A percentile compares a stretch with the other conserved stretches of the same genome.
These are phyloP conservation scores for Lepisosteus osseus DNA, from an alignment of 2,113 vertebrate genomes.

Conservation along the genomic window DNA sequence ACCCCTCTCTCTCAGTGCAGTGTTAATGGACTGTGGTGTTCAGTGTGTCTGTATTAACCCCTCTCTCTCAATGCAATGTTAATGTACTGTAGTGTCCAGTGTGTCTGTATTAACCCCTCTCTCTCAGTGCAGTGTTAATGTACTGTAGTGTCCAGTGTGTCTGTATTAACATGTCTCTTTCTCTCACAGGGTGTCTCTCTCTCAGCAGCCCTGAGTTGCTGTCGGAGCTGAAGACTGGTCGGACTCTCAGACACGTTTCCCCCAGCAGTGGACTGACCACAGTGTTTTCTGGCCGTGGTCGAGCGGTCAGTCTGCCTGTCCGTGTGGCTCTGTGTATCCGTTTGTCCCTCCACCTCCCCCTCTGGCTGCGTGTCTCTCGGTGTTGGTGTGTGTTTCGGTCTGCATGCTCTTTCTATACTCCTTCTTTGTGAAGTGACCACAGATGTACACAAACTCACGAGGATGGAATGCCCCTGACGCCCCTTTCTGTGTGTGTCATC, in stretches of 20 bases:
- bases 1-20: not conserved
- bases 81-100: too few species aligned
- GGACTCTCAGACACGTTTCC: constrained; percentile 29
- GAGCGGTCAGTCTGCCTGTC: constrained; percentile 1
- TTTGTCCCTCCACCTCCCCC: not conserved
- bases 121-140: too few species aligned
- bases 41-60: too few species aligned
- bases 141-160: too few species aligned
- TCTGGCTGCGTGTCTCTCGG: not conserved
- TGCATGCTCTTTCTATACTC: not conserved
- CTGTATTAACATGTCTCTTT: not conserved
- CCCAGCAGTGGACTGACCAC: constrained; percentile 23
- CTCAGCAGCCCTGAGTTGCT: constrained; percentile 40
- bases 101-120: too few species aligned
- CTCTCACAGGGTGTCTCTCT: constrained; percentile 10
- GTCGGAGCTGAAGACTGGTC: constrained; percentile 31
- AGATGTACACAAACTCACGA: too few species aligned
- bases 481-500: too few species aligned
- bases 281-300: constrained; percentile 37
- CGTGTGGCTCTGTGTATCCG: not conserved
- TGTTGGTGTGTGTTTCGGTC: not conserved
- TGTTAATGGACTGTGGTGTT: too few species aligned
- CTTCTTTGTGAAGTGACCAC: too few species aligned
- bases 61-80: not conserved
- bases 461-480: too few species aligned